Conservation (phyloP, 2,888 invertebrate species). For the Ophion slaviceki region DNA sequence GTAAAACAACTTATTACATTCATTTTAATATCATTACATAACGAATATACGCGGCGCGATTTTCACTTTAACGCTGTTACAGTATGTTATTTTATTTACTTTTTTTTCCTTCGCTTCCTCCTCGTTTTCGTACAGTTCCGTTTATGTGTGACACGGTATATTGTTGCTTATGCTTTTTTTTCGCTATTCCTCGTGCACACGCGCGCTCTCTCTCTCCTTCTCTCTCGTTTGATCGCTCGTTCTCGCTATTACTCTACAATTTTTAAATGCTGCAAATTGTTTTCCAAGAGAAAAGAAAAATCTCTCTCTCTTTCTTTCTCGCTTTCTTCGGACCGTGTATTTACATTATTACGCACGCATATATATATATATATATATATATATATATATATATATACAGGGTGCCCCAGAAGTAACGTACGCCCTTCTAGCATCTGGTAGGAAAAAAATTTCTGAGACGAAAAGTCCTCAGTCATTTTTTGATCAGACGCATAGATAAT, state of each 20-base stretch:
- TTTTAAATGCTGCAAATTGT: slow-evolving; percentile 35
- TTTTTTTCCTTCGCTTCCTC: slow-evolving; percentile 42
- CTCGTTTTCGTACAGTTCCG: slow-evolving; percentile 46
- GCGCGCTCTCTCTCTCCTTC: not conserved
- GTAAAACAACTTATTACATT: slow-evolving; percentile 80
- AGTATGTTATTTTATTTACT: slow-evolving; percentile 55
- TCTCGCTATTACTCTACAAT: slow-evolving; percentile 11
- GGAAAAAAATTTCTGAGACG: too few species aligned
- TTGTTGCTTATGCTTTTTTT: slow-evolving; percentile 4
- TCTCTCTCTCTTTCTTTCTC: not conserved
- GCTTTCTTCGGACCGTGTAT: slow-evolving; percentile 59
- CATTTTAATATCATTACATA: slow-evolving; percentile 73
- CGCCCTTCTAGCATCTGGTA: too few species aligned
- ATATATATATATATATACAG: slow-evolving; percentile 27
- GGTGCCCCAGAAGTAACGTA: too few species aligned
- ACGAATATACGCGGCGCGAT: slow-evolving; percentile 68
- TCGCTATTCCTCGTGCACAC: slow-evolving; percentile 29
- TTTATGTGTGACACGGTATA: slow-evolving; percentile 43
- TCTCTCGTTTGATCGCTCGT: not conserved
- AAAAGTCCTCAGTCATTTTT: too few species aligned
- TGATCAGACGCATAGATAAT: too few species aligned
- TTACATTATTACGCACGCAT: slow-evolving; percentile 62
- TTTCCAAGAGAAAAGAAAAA: slow-evolving; percentile 12
- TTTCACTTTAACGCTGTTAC: slow-evolving; percentile 59
- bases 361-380: slow-evolving; percentile 52